A percentile compares a stretch with the other conserved stretches of the same genome.
Evolutionary conservation across 2,113 vertebrate species (phyloP).

Genomic region (Urocolius indicus): DNA sequence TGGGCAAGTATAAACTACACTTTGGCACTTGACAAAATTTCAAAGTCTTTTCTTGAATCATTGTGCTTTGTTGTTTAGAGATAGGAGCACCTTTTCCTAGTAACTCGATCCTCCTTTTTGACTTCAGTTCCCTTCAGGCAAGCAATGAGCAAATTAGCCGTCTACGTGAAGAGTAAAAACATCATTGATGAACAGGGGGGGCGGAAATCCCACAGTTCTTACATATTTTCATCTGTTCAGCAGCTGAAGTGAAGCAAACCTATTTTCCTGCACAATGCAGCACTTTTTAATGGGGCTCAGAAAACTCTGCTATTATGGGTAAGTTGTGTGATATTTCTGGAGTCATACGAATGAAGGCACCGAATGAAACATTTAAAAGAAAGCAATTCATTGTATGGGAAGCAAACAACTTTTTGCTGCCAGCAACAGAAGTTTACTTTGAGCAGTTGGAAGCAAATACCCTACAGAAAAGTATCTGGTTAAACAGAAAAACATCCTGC

Average conservation of each 20-base stretch:
- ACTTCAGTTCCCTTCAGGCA: constrained; percentile 58
- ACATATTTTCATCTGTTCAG: constrained; percentile 52
- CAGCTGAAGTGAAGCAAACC: constrained; percentile 33
- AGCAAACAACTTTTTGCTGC: constrained; percentile 35
- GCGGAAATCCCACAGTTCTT: constrained; percentile 28
- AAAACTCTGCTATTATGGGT: not conserved
- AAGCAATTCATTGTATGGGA: constrained; percentile 59
- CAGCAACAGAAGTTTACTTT: constrained; percentile 50
- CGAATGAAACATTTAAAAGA: not conserved
- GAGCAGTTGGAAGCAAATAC: constrained; percentile 24
- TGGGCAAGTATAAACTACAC: not conserved
- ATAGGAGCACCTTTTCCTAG: constrained; percentile 54
- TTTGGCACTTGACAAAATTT: constrained; percentile 11
- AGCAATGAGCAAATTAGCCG: constrained; percentile 60
- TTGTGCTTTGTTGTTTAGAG: constrained; percentile 57
- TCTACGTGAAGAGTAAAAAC: constrained; percentile 50
- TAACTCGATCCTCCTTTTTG: constrained; percentile 44
- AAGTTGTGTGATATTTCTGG: constrained; percentile 8
- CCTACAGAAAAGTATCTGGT: constrained; percentile 33
- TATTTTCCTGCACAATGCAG: not conserved
- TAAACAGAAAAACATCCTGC: constrained; percentile 33
- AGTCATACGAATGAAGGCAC: not conserved
- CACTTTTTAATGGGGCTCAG: constrained; percentile 32
- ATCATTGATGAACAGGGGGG: constrained; percentile 42
- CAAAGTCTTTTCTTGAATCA: not conserved